Conservation (phyloP, 2,113 vertebrate species). For the Myanophis thanlyinensis region DNA sequence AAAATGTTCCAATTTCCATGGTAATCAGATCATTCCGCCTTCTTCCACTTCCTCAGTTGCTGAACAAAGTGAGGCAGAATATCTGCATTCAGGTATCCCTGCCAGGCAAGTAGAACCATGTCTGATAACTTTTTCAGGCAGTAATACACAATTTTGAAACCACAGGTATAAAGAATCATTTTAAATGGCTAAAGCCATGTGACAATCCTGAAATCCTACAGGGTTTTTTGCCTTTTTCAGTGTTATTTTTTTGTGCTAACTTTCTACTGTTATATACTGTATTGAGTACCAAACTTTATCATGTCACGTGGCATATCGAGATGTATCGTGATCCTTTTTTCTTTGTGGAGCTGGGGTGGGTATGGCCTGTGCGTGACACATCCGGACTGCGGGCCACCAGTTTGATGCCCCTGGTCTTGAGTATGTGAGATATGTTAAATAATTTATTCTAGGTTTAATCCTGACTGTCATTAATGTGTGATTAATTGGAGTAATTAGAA, state of each 20-base stretch:
- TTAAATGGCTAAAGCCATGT: neutral
- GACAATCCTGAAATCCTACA: neutral
- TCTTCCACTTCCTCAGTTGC: neutral
- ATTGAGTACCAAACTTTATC: neutral
- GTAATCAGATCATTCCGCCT: neutral
- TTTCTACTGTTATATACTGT: neutral
- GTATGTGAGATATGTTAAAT: neutral
- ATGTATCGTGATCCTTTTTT: too few relatives aligned
- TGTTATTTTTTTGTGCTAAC: neutral
- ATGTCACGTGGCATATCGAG: too few relatives aligned
- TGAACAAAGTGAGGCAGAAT: neutral
- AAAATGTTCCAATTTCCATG: neutral
- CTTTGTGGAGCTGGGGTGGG: too few relatives aligned
- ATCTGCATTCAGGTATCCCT: neutral
- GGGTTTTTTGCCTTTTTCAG: neutral
- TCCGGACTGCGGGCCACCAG: fast-evolving
- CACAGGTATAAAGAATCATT: neutral
- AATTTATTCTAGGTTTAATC: neutral
- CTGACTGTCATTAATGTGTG: neutral
- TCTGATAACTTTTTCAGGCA: neutral
- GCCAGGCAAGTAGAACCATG: neutral
- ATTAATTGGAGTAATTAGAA: neutral
- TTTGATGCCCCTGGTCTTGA: neutral
- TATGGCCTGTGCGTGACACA: too few relatives aligned
- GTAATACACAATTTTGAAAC: neutral